Base-by-base conservation (phyloP, 2,113 vertebrate species). In the Atlantisia rogersi region DNA sequence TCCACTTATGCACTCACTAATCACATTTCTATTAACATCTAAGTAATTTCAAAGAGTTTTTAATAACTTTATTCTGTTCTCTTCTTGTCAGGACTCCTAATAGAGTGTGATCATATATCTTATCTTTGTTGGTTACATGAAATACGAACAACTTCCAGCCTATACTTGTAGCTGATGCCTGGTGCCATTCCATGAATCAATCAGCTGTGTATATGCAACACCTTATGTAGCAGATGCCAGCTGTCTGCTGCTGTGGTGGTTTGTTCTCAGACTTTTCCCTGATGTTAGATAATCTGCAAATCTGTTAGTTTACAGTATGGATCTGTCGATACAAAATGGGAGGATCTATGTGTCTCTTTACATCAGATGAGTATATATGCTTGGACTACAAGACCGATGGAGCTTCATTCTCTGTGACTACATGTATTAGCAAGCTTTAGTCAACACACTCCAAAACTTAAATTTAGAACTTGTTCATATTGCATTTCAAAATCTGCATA, bases 161-260 rank as follows among this genome's bases (percentile, higher is more conserved):
- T 48, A 11, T 50, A 15, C 32, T 70, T 70, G 50, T 25, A 39
- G 31, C 24, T 39, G 31, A 37, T 39, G 39, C 46, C 53, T 60
- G 29, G 10, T 65, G 44, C 15, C 14, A n/a, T 73, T 78, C 29
- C 31, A 11, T 40, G n/a, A 78, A 48, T 55, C 53, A 37, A 20
- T 48, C 9, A 29, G n/a, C 31, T 82, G n/a, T 53, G 65, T 60
- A 59, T 14, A 48, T 11, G 52, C 10, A 31, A 52, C 22, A 63
- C 4, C 4, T 53, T 53, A 35, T 0, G 1, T 22, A 25, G 52
- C 32, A 40, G 8, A 32, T 55, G 11, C 7, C 46, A 55, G 6
- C 7, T 78, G 5, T 22, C 42, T 40, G n/a, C n/a, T 55, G 5
- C 14, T 35, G 25, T 48, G 6, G 35, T 73, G 46, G 8, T 48